Base-by-base conservation (phyloP, 2,888 invertebrate genomes). In the Troilus luridus region DNA sequence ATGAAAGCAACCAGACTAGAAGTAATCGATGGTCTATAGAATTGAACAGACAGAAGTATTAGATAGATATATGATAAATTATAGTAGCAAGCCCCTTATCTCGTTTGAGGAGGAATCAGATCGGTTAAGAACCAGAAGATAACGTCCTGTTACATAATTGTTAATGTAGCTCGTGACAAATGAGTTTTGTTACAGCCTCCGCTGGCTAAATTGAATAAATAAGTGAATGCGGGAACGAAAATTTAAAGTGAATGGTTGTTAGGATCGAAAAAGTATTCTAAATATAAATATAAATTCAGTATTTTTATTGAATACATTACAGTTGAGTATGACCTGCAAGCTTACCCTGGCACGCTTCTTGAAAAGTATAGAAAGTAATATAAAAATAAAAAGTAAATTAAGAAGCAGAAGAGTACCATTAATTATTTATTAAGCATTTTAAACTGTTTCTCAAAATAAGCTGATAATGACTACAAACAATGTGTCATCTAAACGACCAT, bases 11-110 rank as follows among this genome's bases (percentile, higher is more conserved):
- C 41, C 17, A 19, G 27, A 8, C 17, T 27, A 72, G 17, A 17
- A 24, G 41, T 77, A 77, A 77, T 77, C 17, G 72, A 77, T 77
- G 27, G 72, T 17, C 2, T 2, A 41, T 41, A 17, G 72, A 77
- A 77, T 77, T 77, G 27, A 77, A 77, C 72, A 41, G 72, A 77
- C 72, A n/a, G 72, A 41, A 77, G 8, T 17, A 41, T 77, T 77
- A 77, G 72, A 77, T 77, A 41, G 72, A 77, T 77, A 77, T 77
- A 27, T 77, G 72, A 77, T 77, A 77, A 77, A 77, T 77, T 77
- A 41, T 77, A 77, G 72, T 77, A 77, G 72, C 72, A 41, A 41
- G 24, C 41, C 27, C 72, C 12, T 77, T 41, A 77, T 77, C 72
- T 41, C 19, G 72, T 41, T 77, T 27, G 41, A 19, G 7, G 21